Base-by-base conservation (phyloP, 1,140 invertebrate genomes). In the Scylla paramamosain region DNA sequence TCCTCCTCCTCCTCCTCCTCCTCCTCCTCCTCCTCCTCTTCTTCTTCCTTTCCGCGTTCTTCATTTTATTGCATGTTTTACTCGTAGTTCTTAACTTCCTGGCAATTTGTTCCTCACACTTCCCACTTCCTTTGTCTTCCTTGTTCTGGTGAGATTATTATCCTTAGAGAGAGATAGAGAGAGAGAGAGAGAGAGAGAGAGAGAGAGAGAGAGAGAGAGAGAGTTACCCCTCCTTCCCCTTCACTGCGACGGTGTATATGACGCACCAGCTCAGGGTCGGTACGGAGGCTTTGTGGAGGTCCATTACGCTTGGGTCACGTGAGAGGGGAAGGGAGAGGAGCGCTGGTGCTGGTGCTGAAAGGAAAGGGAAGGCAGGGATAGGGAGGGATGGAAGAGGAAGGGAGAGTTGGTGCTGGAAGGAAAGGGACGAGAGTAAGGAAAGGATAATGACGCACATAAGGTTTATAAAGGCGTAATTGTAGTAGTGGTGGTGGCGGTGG, bases 161-260 rank as follows among this genome's bases (percentile, higher is more conserved):
- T 59, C 52, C 52, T 20, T 20, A 39, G 39, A 2, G 39, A 2
- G 39, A 2, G 39, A 59, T 2, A 59, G 52, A 59, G 52, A 59
- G 52, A 59, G 52, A 77, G 67, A 77, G 67, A 77, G 67, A 77
- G 67, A 77, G 67, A 77, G 67, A 77, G 67, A 77, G 67, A 77
- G 67, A 77, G 67, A 77, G 67, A 77, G 67, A 77, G 67, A 77
- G 67, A 77, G 67, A n/a, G 67, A n/a, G 67, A n/a, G 52, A 4
- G 16, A 4, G 52, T 59, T 12, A 14, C 10, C 52, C 52, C 10
- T 20, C 52, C 25, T 39, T 25, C 45, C 86, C 86, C 86, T 39
- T 20, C 86, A 88, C 31, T 88, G 45, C 45, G 32, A n/a, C 45
- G 86, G 20, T 88, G 1, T 39, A 39, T 32, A 46, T 39, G 86